A percentile compares a stretch with the other conserved stretches of the same genome.
These are phyloP conservation scores for Calliopsis andreniformis DNA, from an alignment of 1,140 invertebrate species.

Conservation along the genomic window DNA sequence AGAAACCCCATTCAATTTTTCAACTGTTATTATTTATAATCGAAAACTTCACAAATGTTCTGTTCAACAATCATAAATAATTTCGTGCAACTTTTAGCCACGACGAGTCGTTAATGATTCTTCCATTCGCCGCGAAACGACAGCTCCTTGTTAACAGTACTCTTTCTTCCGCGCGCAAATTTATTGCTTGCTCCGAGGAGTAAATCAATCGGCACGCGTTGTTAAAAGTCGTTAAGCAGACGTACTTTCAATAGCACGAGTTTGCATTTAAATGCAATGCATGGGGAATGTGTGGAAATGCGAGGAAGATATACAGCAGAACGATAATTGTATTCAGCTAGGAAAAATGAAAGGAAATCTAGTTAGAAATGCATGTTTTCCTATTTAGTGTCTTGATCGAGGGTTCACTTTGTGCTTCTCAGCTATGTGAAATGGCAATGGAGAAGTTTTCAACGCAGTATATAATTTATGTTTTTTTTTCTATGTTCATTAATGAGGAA, in stretches of 20 bases:
- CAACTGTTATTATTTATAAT: no score
- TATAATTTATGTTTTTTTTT: neutral
- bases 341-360: neutral
- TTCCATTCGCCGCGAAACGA: no score
- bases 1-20: no score
- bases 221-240: neutral
- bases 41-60: no score
- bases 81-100: no score
- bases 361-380: neutral
- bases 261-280: neutral
- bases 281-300: neutral
- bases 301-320: neutral
- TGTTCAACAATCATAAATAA: no score
- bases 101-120: no score
- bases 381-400: neutral
- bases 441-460: neutral
- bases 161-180: neutral
- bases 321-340: neutral
- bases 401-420: neutral
- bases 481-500: neutral
- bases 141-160: neutral
- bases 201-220: neutral
- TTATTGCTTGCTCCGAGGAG: neutral
- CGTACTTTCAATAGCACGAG: neutral
- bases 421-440: no score